Evolutionary conservation across 2,888 invertebrate species (phyloP).

Genomic region (Didymodactylos carnosus): DNA sequence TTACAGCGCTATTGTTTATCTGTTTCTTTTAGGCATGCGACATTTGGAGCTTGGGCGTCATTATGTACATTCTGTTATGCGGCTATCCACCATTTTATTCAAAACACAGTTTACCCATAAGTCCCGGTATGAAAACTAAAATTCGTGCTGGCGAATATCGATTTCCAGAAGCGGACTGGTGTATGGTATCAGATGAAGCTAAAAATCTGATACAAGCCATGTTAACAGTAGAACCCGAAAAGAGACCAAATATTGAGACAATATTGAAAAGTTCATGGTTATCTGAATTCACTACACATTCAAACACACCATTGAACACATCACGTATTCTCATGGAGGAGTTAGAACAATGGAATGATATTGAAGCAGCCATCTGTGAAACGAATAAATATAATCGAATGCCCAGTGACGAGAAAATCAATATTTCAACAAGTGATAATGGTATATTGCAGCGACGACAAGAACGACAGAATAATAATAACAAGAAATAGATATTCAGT

Average conservation of each 20-base stretch:
- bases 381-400: too few relatives aligned
- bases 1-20: too few relatives aligned
- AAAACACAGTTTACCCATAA: slow-evolving; percentile 85
- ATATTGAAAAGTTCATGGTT: slow-evolving; percentile 7
- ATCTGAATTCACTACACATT: too few relatives aligned
- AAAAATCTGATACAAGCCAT: slow-evolving; percentile 9
- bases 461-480: too few relatives aligned
- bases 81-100: slow-evolving; percentile 86
- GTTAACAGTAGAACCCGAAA: slow-evolving; percentile 8
- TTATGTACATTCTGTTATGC: slow-evolving; percentile 76
- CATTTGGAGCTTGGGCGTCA: slow-evolving; percentile 94
- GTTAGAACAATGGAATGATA: too few relatives aligned
- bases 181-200: slow-evolving; percentile 45
- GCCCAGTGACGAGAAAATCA: too few relatives aligned
- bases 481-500: too few relatives aligned
- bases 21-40: slow-evolving; percentile 97
- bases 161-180: slow-evolving; percentile 55
- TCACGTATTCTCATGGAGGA: too few relatives aligned
- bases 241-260: slow-evolving; percentile 4
- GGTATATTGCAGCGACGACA: too few relatives aligned
- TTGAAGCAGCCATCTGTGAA: too few relatives aligned
- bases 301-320: too few relatives aligned
- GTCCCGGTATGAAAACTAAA: slow-evolving; percentile 93
- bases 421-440: too few relatives aligned
- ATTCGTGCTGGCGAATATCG: slow-evolving; percentile 88